Percentiles rank a stretch among this genome's conserved stretches.
Evolutionary conservation across 2,888 invertebrate genomes (phyloP).

Genomic region (Luffia ferchaultella): DNA sequence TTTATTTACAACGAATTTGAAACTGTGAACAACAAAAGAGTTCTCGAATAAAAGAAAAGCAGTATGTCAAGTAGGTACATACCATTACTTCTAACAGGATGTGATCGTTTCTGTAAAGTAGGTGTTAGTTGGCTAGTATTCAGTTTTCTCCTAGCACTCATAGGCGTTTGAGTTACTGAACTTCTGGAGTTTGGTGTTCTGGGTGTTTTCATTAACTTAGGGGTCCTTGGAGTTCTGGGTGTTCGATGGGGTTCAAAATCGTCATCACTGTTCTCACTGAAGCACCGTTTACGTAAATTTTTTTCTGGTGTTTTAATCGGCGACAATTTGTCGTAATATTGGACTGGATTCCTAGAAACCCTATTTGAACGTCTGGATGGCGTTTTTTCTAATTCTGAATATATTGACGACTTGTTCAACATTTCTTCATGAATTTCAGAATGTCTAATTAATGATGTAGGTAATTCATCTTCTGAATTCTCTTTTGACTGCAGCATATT

Average conservation of each 20-base stretch:
- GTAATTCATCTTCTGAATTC: conserved; percentile 50
- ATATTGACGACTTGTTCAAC: conserved; percentile 11
- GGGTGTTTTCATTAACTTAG: conserved; percentile 21
- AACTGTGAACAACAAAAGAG: too few relatives aligned
- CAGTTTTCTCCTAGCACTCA: conserved; percentile 35
- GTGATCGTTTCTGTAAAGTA: conserved; percentile 34
- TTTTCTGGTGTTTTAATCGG: neutral
- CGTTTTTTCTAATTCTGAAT: conserved; percentile 18
- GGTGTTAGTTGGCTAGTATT: conserved; percentile 45
- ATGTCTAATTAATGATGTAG: conserved; percentile 46
- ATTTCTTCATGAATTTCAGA: conserved; percentile 29
- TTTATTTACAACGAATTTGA: too few relatives aligned
- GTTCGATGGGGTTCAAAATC: conserved; percentile 29
- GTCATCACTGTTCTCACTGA: conserved; percentile 36
- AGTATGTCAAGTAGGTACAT: too few relatives aligned
- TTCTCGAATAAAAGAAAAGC: too few relatives aligned
- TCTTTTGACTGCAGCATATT: conserved; percentile 40
- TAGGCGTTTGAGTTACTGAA: conserved; percentile 18
- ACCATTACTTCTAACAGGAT: conserved; percentile 42
- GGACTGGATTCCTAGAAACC: conserved; percentile 25
- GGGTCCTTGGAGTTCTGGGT: conserved; percentile 22
- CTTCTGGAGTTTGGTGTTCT: conserved; percentile 10
- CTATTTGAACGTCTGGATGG: conserved; percentile 27
- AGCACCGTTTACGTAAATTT: conserved; percentile 25
- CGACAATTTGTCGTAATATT: conserved; percentile 32